These are phyloP conservation scores for Phyllostomus hastatus DNA, from an alignment of 2,113 vertebrate species.

Conservation along the genomic window DNA sequence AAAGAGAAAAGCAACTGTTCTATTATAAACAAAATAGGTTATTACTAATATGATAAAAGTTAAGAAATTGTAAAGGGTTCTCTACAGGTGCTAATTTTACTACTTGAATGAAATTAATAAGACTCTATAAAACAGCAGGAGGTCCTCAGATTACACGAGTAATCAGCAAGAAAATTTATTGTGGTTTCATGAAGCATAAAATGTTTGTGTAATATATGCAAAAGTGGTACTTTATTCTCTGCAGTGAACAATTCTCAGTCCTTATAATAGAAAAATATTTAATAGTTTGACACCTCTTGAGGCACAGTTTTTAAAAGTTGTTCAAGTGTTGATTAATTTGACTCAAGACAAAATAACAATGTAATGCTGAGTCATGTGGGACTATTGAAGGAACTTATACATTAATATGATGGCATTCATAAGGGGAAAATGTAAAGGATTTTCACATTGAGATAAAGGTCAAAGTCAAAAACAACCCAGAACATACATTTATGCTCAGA, in stretches of 20 bases:
- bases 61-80: constrained; percentile 81
- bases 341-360: constrained; percentile 64
- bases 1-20: constrained; percentile 66
- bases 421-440: neutral
- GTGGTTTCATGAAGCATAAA: constrained; percentile 83
- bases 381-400: neutral
- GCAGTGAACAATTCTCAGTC: constrained; percentile 83
- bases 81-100: constrained; percentile 88
- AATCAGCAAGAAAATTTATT: constrained; percentile 89
- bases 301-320: constrained; percentile 82
- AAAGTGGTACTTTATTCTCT: constrained; percentile 88
- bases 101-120: constrained; percentile 89
- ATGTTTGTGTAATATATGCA: constrained; percentile 88
- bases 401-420: neutral
- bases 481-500: neutral
- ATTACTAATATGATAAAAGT: constrained; percentile 79
- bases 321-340: constrained; percentile 82
- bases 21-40: constrained; percentile 69
- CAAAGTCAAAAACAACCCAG: neutral
- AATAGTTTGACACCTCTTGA: constrained; percentile 84
- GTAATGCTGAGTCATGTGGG: constrained; percentile 18
- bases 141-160: constrained; percentile 82
- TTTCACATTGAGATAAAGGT: neutral
- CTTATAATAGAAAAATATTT: constrained; percentile 88
- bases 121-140: constrained; percentile 86